Percentiles rank a stretch among this genome's conserved stretches.
Evolutionary conservation across 1,140 invertebrate genomes (phyloP).

Genomic region (Drosophila insularis): DNA sequence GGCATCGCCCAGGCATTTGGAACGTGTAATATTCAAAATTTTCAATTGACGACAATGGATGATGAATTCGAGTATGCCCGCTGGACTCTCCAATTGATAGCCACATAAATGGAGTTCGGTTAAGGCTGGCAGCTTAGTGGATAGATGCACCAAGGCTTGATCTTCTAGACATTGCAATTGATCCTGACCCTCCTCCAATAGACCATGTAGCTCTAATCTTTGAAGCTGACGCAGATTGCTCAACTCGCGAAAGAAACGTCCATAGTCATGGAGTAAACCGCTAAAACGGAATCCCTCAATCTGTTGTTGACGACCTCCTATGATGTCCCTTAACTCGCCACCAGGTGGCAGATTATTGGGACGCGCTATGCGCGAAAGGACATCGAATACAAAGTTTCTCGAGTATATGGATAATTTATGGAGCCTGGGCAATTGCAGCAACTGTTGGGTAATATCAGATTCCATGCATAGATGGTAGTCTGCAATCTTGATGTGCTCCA

Average conservation of each 20-base stretch:
- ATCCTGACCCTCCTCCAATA: conserved; percentile 27
- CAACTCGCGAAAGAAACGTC: conserved; percentile 60
- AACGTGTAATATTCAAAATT: conserved; percentile 50
- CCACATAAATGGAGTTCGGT: conserved; percentile 61
- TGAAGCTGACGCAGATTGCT: conserved; percentile 49
- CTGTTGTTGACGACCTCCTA: conserved; percentile 9
- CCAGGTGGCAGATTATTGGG: conserved; percentile 23
- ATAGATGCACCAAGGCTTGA: conserved; percentile 45
- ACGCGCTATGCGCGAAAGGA: conserved; percentile 59
- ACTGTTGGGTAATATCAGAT: conserved; percentile 59
- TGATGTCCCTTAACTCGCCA: background rate
- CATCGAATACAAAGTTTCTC: conserved; percentile 73
- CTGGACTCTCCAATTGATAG: conserved; percentile 64
- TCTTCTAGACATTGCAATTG: conserved; percentile 58
- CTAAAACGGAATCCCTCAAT: conserved; percentile 68
- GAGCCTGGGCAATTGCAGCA: conserved; percentile 55
- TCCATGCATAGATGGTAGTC: conserved; percentile 77
- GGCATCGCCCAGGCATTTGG: conserved; percentile 46
- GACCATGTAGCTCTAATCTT: conserved; percentile 48
- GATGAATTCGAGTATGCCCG: conserved; percentile 57
- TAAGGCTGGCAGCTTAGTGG: conserved; percentile 43
- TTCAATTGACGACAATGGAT: conserved; percentile 53
- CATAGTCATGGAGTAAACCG: conserved; percentile 63
- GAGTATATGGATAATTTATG: conserved; percentile 71
- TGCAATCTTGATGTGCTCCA: conserved; percentile 74